Conservation (phyloP, 2,888 invertebrate species). For the Drosophila colorata region DNA sequence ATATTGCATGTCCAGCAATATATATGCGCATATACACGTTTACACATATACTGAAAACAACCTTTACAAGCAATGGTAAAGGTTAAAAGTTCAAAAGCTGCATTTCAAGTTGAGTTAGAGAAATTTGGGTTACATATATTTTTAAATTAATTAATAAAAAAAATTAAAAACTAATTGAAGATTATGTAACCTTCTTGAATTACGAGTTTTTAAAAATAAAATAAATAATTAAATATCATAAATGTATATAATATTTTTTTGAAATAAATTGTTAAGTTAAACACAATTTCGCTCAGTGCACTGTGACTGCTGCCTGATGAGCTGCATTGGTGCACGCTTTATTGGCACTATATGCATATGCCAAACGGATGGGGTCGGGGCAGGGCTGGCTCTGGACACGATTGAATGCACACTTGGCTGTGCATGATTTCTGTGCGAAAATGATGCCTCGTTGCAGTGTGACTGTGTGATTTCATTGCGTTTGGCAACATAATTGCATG, state of each 20-base stretch:
- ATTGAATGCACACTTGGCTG: conserved; percentile 74
- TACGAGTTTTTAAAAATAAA: too few relatives aligned
- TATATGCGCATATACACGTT: conserved; percentile 23
- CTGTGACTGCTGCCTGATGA: conserved; percentile 45
- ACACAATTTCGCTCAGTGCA: conserved; percentile 32
- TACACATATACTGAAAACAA: conserved; percentile 31
- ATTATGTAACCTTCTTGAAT: too few relatives aligned
- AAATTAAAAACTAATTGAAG: too few relatives aligned
- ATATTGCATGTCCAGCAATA: conserved; percentile 67
- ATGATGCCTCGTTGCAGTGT: conserved; percentile 42
- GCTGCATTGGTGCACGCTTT: conserved; percentile 59
- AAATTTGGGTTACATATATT: too few relatives aligned
- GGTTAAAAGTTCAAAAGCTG: too few relatives aligned
- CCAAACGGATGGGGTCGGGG: conserved; percentile 9
- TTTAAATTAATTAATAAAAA: too few relatives aligned
- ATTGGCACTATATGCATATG: conserved; percentile 68
- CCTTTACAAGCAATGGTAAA: too few relatives aligned
- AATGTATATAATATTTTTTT: too few relatives aligned
- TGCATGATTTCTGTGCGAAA: conserved; percentile 77
- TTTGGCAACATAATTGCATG: conserved; percentile 75
- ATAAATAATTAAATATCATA: too few relatives aligned
- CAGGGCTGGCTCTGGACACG: conserved; percentile 44
- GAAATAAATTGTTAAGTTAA: too few relatives aligned
- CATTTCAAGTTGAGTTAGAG: too few relatives aligned
- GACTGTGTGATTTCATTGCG: conserved; percentile 58